Evolutionary conservation across 2,113 vertebrate species (phyloP).

Genomic region (Enhydra lutris): DNA sequence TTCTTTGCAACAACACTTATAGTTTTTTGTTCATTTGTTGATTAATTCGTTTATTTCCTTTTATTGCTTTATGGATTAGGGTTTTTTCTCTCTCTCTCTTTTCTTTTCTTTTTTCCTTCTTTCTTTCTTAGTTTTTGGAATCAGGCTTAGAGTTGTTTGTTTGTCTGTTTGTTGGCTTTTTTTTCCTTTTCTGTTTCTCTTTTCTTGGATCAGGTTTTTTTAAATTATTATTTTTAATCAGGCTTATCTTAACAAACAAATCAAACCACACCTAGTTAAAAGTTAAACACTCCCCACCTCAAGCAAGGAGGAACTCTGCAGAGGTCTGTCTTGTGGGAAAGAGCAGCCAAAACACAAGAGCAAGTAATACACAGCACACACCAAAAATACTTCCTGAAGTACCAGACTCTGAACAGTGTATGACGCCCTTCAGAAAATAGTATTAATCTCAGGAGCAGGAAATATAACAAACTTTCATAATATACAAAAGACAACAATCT

Average conservation of each 20-base stretch:
- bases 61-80: not conserved
- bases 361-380: not conserved
- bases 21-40: not conserved
- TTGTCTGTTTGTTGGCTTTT: not conserved
- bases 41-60: not conserved
- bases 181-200: not conserved
- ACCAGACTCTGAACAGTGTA: not conserved
- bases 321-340: not conserved
- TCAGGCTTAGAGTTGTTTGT: not conserved
- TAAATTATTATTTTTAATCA: not conserved
- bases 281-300: not conserved
- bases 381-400: not conserved
- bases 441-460: not conserved
- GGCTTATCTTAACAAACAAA: not conserved
- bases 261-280: not conserved
- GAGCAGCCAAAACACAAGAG: not conserved
- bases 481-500: not conserved
- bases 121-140: not conserved
- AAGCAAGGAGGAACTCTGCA: not conserved
- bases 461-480: not conserved
- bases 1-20: not conserved
- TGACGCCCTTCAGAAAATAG: not conserved
- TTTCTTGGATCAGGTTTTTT: not conserved
- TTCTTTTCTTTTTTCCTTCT: not conserved
- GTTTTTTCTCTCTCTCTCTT: not conserved